Percentiles rank a stretch among this genome's conserved stretches.
Evolutionary conservation across 2,888 invertebrate species (phyloP).

Genomic region (Acanthopleura granulata): DNA sequence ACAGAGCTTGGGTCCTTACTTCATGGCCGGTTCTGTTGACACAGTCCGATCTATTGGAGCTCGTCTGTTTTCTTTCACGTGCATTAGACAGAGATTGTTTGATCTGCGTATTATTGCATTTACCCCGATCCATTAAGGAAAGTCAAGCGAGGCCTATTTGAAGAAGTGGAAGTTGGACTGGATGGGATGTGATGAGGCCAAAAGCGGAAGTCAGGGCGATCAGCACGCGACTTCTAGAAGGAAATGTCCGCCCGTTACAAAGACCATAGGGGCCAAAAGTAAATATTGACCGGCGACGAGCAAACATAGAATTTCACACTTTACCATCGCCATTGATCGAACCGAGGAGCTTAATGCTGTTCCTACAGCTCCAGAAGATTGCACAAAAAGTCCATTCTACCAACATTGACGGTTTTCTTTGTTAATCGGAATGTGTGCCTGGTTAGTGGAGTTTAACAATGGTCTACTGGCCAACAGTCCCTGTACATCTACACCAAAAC

Average conservation of each 20-base stretch:
- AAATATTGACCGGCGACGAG: background rate
- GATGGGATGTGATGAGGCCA: background rate
- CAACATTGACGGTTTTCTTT: no score
- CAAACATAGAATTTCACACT: slow-evolving; percentile 7
- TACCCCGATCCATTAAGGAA: slow-evolving; percentile 1
- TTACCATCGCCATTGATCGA: background rate
- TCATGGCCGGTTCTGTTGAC: no score
- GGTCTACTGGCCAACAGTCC: no score
- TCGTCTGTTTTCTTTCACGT: slow-evolving; percentile 5
- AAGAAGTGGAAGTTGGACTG: background rate
- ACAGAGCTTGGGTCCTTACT: no score
- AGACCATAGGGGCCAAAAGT: background rate
- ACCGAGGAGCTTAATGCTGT: no score
- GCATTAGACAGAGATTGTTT: background rate
- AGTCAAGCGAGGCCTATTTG: background rate
- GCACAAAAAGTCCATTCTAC: no score
- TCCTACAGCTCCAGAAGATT: no score
- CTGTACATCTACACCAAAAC: no score
- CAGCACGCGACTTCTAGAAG: background rate
- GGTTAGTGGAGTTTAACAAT: background rate
- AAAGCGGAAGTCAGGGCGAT: background rate
- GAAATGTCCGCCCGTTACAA: background rate
- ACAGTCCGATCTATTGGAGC: no score
- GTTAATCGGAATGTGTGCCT: background rate
- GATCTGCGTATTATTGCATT: slow-evolving; percentile 9